Evolutionary conservation across 2,113 vertebrate species (phyloP), one percentile per base, ranked within the genome.

Genomic region (Panthera tigris): DNA sequence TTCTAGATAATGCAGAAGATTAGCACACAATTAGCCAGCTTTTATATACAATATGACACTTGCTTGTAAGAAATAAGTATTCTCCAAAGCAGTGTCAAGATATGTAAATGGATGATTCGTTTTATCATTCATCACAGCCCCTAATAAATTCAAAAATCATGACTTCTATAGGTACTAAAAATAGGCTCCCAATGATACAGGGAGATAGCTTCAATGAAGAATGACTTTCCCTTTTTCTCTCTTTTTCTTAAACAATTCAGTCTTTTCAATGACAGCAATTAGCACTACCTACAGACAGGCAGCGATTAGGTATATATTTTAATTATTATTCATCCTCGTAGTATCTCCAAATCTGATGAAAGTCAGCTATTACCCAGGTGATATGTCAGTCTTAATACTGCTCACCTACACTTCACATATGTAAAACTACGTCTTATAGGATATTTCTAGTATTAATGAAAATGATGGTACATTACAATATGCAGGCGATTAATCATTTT

Each of bases 131-230:
- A 99, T 99, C 98, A 98, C 97, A 98, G 98, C 95, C 97, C 94
- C 97, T 99, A 99, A 99, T 98, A 99, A 98, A 99, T 99, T 99
- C 98, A 99, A 98, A 99, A 99, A 99, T 98, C 98, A 98, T 99
- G 98, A 99, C 98, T 99, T 99, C 98, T 99, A 98, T 98, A 99
- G 98, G 97, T 98, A 98, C 98, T 99, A 99, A 99, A 99, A 99
- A 99, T 99, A 99, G 98, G 97, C 94, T 97, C 96, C 98, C 98
- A 98, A 96, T 98, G 98, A 99, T 99, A 98, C 98, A 99, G 98
- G 96, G 95, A 98, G 98, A 99, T 98, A 98, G 98, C 97, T 97
- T 97, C 98, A 99, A 97, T 98, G 98, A 99, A 99, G 98, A 98
- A 98, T 98, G 98, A 98, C 98, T 99, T 98, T 98, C 98, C 98